These are phyloP conservation scores for Solenopsis fugax DNA, from an alignment of 1,140 invertebrate species.

Conservation along the genomic window DNA sequence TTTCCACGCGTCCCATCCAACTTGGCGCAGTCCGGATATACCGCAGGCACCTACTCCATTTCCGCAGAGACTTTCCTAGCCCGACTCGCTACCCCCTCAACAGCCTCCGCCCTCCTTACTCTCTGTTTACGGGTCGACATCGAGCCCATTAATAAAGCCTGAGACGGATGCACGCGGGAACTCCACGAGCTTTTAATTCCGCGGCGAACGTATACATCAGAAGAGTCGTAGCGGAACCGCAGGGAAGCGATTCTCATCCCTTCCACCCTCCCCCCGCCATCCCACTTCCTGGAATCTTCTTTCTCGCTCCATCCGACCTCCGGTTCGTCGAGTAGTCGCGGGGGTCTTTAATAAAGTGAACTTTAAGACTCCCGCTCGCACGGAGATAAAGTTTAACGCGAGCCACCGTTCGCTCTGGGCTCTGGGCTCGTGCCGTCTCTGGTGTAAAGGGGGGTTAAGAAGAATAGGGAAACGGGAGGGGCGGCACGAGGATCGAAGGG, in stretches of 20 bases:
- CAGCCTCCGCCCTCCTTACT: conserved; percentile 19
- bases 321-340: conserved; percentile 71
- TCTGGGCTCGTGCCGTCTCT: conserved; percentile 53
- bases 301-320: conserved; percentile 32
- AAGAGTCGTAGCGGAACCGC: conserved; percentile 67
- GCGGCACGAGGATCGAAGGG: conserved; percentile 54
- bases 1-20: conserved; percentile 56
- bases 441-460: conserved; percentile 56
- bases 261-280: background rate
- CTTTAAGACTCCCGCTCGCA: conserved; percentile 80
- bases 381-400: conserved; percentile 82
- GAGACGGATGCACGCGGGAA: conserved; percentile 72
- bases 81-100: background rate
- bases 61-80: conserved; percentile 29
- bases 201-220: conserved; percentile 74
- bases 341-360: conserved; percentile 84
- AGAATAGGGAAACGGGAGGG: conserved; percentile 30
- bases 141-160: conserved; percentile 73
- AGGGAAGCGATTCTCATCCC: conserved; percentile 59
- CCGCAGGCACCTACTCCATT: conserved; percentile 56
- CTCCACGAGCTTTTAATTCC: conserved; percentile 80
- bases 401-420: conserved; percentile 73
- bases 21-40: conserved; percentile 55
- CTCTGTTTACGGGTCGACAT: conserved; percentile 66
- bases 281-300: conserved; percentile 11